A percentile compares a stretch with the other conserved stretches of the same genome.
Evolutionary conservation across 2,113 vertebrate species (phyloP).

Genomic region (Plecotus auritus): DNA sequence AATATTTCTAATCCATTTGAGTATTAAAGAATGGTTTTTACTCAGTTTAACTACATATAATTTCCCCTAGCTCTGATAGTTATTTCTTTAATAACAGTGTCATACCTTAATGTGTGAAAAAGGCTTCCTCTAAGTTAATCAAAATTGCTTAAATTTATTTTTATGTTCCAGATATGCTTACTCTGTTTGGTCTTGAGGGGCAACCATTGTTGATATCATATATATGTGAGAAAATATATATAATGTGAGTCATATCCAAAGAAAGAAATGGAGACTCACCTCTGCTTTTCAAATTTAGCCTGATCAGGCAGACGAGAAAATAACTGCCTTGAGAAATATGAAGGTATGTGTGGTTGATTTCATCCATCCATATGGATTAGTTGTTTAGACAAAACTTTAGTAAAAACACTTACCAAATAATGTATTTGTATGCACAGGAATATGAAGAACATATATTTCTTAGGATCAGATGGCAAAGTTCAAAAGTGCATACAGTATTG

Average conservation of each 20-base stretch:
- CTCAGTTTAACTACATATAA: background rate
- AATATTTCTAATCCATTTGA: constrained; percentile 4
- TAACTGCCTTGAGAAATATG: constrained; percentile 31
- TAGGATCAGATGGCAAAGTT: background rate
- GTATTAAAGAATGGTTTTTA: background rate
- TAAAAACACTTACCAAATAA: background rate
- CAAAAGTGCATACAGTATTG: background rate
- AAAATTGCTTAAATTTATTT: background rate
- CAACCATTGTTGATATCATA: constrained; percentile 38
- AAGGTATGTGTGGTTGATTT: background rate
- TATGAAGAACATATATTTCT: constrained; percentile 16
- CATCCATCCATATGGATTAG: constrained; percentile 37
- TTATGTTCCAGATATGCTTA: constrained; percentile 43
- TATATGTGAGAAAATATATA: background rate
- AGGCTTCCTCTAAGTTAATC: background rate
- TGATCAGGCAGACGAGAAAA: constrained; percentile 48
- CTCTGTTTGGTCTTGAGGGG: constrained; percentile 21
- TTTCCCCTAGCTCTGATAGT: background rate
- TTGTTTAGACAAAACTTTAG: constrained; percentile 25
- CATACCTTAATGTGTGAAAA: background rate
- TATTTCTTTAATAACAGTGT: constrained; percentile 22
- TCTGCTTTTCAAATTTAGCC: constrained; percentile 67
- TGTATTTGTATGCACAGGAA: background rate
- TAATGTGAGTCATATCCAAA: constrained; percentile 39
- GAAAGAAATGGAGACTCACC: constrained; percentile 27